A percentile compares a stretch with the other conserved stretches of the same genome.
These are phyloP conservation scores for Bombus consobrinus DNA, from an alignment of 1,140 invertebrate genomes.

Conservation along the genomic window DNA sequence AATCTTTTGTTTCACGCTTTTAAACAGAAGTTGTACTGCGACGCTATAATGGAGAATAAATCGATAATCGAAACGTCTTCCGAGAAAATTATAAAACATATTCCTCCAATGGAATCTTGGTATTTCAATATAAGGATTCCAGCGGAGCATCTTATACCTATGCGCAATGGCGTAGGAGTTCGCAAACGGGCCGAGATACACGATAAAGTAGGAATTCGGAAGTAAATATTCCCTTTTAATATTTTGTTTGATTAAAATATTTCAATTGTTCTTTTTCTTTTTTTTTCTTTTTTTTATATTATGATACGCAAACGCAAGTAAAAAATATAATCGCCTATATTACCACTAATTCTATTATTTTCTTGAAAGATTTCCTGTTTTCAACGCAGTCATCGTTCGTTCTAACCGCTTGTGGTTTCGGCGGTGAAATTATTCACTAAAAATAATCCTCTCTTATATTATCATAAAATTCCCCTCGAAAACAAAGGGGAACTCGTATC, in stretches of 20 bases:
- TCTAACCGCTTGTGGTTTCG: slow-evolving; percentile 47
- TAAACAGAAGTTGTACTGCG: neutral
- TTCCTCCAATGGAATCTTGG: slow-evolving; percentile 27
- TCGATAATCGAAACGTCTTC: slow-evolving; percentile 47
- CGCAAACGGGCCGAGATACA: neutral
- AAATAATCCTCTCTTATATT: neutral
- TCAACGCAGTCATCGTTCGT: neutral
- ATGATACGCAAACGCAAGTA: neutral
- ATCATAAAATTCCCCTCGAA: neutral
- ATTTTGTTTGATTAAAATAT: too few relatives aligned
- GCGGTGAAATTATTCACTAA: slow-evolving; percentile 16
- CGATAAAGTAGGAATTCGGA: neutral
- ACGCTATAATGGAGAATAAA: slow-evolving; percentile 13
- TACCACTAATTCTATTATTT: neutral
- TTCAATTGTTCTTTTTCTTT: neutral
- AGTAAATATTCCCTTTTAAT: neutral
- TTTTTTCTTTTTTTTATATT: neutral
- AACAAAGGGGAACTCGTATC: slow-evolving; percentile 3
- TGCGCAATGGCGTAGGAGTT: neutral
- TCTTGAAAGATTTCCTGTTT: slow-evolving; percentile 11
- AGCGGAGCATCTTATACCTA: slow-evolving; percentile 8
- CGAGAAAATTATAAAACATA: slow-evolving; percentile 26
- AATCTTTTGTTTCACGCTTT: slow-evolving; percentile 6
- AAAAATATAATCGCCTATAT: neutral
- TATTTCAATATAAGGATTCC: slow-evolving; percentile 66